Percentiles rank a stretch among this genome's conserved stretches.
Evolutionary conservation across 2,797 vertebrate genomes (phyloP).

Genomic region (Arvicola amphibius): DNA sequence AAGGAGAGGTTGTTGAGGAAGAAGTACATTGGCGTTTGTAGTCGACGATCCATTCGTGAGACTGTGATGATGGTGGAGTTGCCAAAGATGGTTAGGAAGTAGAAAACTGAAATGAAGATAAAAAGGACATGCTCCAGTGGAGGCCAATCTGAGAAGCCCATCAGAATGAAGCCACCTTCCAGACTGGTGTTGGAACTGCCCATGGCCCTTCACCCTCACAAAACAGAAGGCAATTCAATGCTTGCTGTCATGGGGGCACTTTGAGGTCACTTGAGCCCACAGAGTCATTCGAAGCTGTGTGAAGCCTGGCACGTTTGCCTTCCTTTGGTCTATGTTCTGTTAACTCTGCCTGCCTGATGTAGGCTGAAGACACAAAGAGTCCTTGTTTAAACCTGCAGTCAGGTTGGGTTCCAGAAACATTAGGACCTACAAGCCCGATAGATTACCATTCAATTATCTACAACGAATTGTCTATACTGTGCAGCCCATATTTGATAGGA

Average conservation of each 20-base stretch:
- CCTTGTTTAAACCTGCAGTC: background rate
- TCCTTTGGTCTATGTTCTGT: background rate
- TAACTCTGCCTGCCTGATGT: background rate
- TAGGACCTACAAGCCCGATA: background rate
- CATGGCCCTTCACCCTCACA: background rate
- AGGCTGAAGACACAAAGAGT: background rate
- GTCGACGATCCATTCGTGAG: background rate
- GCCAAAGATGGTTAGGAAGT: conserved; percentile 67
- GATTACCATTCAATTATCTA: background rate
- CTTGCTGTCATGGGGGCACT: background rate
- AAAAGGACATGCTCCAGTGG: conserved; percentile 47
- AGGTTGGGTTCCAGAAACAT: background rate
- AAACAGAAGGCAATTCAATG: background rate
- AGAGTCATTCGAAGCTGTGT: background rate
- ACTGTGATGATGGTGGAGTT: background rate
- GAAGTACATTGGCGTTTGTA: conserved; percentile 77
- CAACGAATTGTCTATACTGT: background rate
- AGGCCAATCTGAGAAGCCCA: conserved; percentile 57
- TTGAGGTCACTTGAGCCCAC: background rate
- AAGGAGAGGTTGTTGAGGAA: conserved; percentile 79
- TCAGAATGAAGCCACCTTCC: background rate
- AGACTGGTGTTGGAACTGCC: background rate
- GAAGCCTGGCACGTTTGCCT: background rate
- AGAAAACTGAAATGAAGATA: conserved; percentile 51
- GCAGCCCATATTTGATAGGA: background rate